Evolutionary conservation across 2,888 invertebrate species (phyloP).

Genomic region (Eilema caniola): DNA sequence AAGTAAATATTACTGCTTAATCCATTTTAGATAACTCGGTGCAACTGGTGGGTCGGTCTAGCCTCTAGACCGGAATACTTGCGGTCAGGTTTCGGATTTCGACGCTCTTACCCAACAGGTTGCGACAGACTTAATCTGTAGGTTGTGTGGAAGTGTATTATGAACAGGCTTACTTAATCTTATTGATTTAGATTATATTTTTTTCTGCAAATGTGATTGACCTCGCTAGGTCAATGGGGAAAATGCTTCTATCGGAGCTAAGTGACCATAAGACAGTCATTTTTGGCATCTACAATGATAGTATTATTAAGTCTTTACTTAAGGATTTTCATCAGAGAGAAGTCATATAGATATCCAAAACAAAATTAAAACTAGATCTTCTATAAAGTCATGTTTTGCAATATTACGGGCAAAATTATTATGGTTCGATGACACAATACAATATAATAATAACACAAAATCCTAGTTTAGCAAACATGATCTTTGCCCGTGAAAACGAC

Average conservation of each 20-base stretch:
- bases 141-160: constrained; percentile 5
- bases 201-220: neutral
- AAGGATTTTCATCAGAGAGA: too few species aligned
- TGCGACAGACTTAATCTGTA: constrained; percentile 13
- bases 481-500: neutral
- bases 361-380: too few species aligned
- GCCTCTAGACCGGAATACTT: constrained; percentile 37
- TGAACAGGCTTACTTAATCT: neutral
- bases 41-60: constrained; percentile 43
- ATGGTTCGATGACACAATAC: too few species aligned
- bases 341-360: too few species aligned
- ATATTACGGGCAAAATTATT: neutral
- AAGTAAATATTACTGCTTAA: constrained; percentile 43
- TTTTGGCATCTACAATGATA: too few species aligned
- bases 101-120: constrained; percentile 51
- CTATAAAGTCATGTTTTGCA: neutral
- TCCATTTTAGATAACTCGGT: constrained; percentile 35
- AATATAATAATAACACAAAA: too few species aligned
- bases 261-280: too few species aligned
- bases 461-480: neutral
- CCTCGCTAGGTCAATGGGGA: neutral
- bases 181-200: neutral
- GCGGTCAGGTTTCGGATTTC: constrained; percentile 50
- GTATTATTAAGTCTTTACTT: too few species aligned
- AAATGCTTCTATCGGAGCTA: too few species aligned